Percentiles rank a stretch among this genome's conserved stretches.
phyloP scores from a whole-genome alignment of 2,888 invertebrate genomes.

The Orthosia gracilis region DNA sequence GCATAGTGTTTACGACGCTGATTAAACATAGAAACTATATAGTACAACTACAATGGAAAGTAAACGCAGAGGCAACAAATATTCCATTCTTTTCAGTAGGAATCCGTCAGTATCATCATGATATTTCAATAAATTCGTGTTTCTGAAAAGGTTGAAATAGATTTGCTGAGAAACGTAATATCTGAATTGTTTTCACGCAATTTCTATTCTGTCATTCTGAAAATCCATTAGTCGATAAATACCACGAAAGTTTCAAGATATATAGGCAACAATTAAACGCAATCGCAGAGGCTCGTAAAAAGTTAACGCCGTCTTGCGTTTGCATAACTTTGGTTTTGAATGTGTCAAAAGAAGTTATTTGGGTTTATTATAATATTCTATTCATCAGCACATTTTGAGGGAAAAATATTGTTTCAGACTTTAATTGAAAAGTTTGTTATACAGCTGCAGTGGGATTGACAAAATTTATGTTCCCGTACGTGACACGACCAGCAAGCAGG shows the following conservation, averaged over 20 bases:
- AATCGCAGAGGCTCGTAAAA: constrained; percentile 17
- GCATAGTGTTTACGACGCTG: constrained; percentile 17
- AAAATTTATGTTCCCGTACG: constrained; percentile 70
- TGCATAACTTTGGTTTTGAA: constrained; percentile 11
- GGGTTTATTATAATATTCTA: background rate
- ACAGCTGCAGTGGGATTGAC: constrained; percentile 65
- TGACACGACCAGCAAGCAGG: constrained; percentile 58
- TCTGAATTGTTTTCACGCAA: background rate
- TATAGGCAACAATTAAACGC: constrained; percentile 1
- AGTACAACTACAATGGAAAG: constrained; percentile 9
- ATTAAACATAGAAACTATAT: constrained; percentile 21
- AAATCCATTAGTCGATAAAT: background rate
- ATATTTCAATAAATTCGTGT: constrained; percentile 1
- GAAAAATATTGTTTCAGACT: constrained; percentile 61
- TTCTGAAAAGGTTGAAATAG: background rate
- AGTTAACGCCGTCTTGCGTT: background rate
- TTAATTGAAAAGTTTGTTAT: constrained; percentile 72
- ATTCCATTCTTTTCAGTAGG: background rate
- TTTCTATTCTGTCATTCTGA: background rate
- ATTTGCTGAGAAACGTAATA: background rate
- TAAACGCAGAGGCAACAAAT: constrained; percentile 7
- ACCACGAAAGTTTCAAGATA: background rate
- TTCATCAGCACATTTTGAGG: constrained; percentile 45
- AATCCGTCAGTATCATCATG: background rate
- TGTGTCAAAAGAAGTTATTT: constrained; percentile 7